Evolutionary conservation across 2,113 vertebrate species (phyloP), one percentile per base, ranked within the genome.

Genomic region (Lagopus leucura): DNA sequence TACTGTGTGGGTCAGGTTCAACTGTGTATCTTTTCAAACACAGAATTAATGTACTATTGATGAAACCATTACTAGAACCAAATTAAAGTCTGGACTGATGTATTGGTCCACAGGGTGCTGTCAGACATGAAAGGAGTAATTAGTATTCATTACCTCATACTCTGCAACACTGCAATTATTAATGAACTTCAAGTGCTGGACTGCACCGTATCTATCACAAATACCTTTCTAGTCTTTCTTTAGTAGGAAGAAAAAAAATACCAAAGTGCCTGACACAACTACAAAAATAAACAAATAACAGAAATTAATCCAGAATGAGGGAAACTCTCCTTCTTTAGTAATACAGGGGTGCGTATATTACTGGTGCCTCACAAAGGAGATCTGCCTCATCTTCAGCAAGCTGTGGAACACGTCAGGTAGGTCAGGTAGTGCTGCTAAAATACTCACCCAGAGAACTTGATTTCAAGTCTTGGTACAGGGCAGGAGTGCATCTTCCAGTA

Each of bases 91-190:
- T 98, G 96, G 94, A 97, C 98, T 99, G 99, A 99, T 99, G 98
- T 98, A 99, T 99, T 98, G 99, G 98, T 98, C 99, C 98, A 97
- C 97, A 97, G 98, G 98, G 99, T 98, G 98, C 98, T 98, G 98
- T 99, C 98, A 99, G 98, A 99, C 98, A 98, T 98, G 98, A 99
- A 99, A 99, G 98, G 98, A 99, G 98, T 98, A 99, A 99, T 99
- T 99, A 99, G 99, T 99, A 99, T 99, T 99, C 99, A 99, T 99
- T 99, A 98, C 99, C 99, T 99, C 98, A 98, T 99, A 99, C 98
- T 98, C 98, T 98, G 97, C 98, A 99, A 99, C 99, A 99, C 98
- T 99, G 99, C 99, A 99, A 98, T 99, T 99, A 99, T 99, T 99
- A 99, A 99, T 99, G 99, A 99, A 99, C 98, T 99, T 99, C 98